Evolutionary conservation across 2,113 vertebrate genomes (phyloP), one percentile per base, ranked within the genome.

Genomic region (Aldabrachelys gigantea): DNA sequence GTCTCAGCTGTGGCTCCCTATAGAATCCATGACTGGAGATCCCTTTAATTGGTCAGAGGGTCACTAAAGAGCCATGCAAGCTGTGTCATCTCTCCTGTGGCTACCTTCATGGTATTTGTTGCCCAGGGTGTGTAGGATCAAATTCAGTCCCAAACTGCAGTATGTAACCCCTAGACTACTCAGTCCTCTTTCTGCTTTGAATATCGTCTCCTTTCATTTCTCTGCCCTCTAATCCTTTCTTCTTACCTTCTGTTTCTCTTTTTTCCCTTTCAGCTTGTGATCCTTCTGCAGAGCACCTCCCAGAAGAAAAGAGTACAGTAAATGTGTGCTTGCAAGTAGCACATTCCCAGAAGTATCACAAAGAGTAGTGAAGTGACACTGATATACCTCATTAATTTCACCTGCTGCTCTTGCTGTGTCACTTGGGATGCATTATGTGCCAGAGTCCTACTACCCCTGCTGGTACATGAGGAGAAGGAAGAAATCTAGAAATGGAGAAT

Each of bases 371-470:
- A 10, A 50, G 72, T 81, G 78, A 53, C 52, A 44, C 8, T 83
- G 27, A 87, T 75, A 31, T 54, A 24, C 41, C 24, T 59, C 49
- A 27, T 80, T 69, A 24, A 44, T 85, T 84, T 86, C 21, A 41
- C 16, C 19, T 56, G 0, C 1, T 5, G 80, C 1, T 1, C 72
- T 95, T 41, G 27, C 31, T 35, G 0, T 1, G 1, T 84, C 0
- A 0, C 14, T 38, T 35, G 24, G 41, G 21, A 86, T 25, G 27
- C 38, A 31, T 44, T 93, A 8, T 38, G 17, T 93, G 89, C 54
- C 87, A 62, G 56, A 38, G 38, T 0, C 2, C 81, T 79, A 44
- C 17, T 86, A 4, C 13, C 88, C 38, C 6, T 89, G 44, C 22
- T 56, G 10, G 41, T 82, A 17, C 69, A 29, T 25, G 41, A 76